Evolutionary conservation across 2,888 invertebrate species (phyloP).

Genomic region (Agonopterix alstromeriana): DNA sequence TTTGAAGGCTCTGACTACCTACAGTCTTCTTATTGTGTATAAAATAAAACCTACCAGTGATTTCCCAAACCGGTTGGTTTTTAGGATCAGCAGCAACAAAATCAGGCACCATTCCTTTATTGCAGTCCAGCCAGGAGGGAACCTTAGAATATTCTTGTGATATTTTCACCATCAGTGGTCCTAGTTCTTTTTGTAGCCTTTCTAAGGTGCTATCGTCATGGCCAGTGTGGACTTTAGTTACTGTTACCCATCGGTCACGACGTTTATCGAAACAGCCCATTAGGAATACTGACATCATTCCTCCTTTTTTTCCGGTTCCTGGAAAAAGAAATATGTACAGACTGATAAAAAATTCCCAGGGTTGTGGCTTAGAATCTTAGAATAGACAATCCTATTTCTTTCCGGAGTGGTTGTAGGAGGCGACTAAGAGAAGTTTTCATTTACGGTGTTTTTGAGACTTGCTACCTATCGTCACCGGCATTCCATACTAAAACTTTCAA

Average conservation of each 20-base stretch:
- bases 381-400: too few species aligned
- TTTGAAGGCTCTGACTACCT: too few species aligned
- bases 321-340: slow-evolving; percentile 10
- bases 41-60: slow-evolving; percentile 78
- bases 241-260: slow-evolving; percentile 86
- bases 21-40: background rate
- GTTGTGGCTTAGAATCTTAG: too few species aligned
- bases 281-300: slow-evolving; percentile 94
- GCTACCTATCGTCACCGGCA: too few species aligned
- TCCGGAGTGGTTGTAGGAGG: too few species aligned
- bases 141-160: slow-evolving; percentile 82
- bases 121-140: slow-evolving; percentile 89
- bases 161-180: slow-evolving; percentile 85
- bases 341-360: background rate
- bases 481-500: too few species aligned
- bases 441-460: too few species aligned
- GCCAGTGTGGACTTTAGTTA: slow-evolving; percentile 93
- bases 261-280: slow-evolving; percentile 91
- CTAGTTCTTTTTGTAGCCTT: slow-evolving; percentile 80
- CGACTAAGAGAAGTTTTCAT: too few species aligned
- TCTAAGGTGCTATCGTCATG: slow-evolving; percentile 92
- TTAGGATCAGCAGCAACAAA: slow-evolving; percentile 91
- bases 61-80: slow-evolving; percentile 95
- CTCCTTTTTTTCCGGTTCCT: slow-evolving; percentile 91
- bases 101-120: slow-evolving; percentile 91